phyloP scores from a whole-genome alignment of 2,888 invertebrate genomes.

The Hirtodrosophila confusa region DNA sequence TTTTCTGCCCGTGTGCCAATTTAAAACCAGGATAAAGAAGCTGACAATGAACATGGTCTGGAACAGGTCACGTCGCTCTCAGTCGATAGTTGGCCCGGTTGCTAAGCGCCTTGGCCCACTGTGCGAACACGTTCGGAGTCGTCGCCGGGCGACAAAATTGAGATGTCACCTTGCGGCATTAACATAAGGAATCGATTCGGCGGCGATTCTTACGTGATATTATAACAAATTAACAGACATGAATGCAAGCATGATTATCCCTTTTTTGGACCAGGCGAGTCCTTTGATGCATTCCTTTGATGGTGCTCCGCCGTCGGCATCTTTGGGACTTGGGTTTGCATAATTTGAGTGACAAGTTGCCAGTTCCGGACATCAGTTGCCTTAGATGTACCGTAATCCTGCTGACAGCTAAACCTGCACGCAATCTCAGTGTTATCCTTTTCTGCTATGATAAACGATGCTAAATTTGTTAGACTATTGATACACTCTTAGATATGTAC shows the following conservation, averaged over 20 bases:
- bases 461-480: conserved; percentile 1
- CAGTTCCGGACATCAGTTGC: conserved; percentile 32
- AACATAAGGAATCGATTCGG: conserved; percentile 73
- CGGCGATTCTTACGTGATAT: conserved; percentile 69
- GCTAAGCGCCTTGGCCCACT: conserved; percentile 54
- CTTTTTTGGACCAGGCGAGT: conserved; percentile 26
- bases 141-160: conserved; percentile 60
- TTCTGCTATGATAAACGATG: not conserved
- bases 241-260: conserved; percentile 63
- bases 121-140: conserved; percentile 53
- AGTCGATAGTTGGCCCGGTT: conserved; percentile 36
- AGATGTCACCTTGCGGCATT: conserved; percentile 72
- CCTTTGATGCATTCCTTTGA: conserved; percentile 28
- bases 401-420: conserved; percentile 23
- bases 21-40: conserved; percentile 4
- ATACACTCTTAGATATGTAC: not conserved
- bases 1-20: conserved; percentile 22
- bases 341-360: conserved; percentile 63
- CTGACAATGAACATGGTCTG: conserved; percentile 14
- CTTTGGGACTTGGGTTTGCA: conserved; percentile 24
- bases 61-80: conserved; percentile 39
- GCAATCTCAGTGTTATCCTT: conserved; percentile 2
- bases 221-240: conserved; percentile 69
- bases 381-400: conserved; percentile 50
- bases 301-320: conserved; percentile 34